Evolutionary conservation across 2,888 invertebrate species (phyloP).

Genomic region (Ceriagrion tenellum): DNA sequence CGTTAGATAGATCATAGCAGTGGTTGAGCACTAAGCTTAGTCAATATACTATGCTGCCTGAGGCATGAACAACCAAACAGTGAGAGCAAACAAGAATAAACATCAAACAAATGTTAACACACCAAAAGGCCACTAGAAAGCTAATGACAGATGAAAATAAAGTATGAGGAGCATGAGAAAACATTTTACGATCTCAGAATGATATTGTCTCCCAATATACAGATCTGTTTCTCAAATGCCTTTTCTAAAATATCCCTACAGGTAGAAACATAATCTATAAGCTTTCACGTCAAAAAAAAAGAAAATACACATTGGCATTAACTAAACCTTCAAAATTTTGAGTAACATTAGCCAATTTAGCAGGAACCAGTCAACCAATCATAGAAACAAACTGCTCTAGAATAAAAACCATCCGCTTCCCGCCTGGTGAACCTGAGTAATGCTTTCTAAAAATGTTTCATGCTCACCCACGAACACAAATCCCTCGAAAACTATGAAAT

Average conservation of each 20-base stretch:
- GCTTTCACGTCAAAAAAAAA: slow-evolving; percentile 55
- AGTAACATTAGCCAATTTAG: background rate
- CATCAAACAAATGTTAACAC: slow-evolving; percentile 67
- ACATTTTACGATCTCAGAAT: slow-evolving; percentile 45
- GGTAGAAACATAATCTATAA: background rate
- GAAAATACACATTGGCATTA: slow-evolving; percentile 15
- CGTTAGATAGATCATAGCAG: slow-evolving; percentile 55
- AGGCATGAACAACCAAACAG: slow-evolving; percentile 68
- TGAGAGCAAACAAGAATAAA: slow-evolving; percentile 66
- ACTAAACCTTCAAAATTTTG: slow-evolving; percentile 24
- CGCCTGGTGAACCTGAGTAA: slow-evolving; percentile 31
- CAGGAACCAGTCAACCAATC: slow-evolving; percentile 2
- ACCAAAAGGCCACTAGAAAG: slow-evolving; percentile 67
- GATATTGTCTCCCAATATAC: slow-evolving; percentile 24
- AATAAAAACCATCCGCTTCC: background rate
- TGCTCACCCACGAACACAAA: slow-evolving; percentile 32
- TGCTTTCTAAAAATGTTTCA: slow-evolving; percentile 6
- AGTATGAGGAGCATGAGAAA: slow-evolving; percentile 63
- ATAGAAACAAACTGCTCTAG: background rate
- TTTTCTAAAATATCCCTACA: background rate
- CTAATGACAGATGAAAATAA: slow-evolving; percentile 67
- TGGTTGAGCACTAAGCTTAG: slow-evolving; percentile 67
- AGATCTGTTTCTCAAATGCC: background rate
- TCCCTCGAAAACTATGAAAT: background rate
- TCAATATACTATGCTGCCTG: slow-evolving; percentile 62